Conservation (phyloP, 1,140 invertebrate species). For the Anadara kagoshimensis region DNA sequence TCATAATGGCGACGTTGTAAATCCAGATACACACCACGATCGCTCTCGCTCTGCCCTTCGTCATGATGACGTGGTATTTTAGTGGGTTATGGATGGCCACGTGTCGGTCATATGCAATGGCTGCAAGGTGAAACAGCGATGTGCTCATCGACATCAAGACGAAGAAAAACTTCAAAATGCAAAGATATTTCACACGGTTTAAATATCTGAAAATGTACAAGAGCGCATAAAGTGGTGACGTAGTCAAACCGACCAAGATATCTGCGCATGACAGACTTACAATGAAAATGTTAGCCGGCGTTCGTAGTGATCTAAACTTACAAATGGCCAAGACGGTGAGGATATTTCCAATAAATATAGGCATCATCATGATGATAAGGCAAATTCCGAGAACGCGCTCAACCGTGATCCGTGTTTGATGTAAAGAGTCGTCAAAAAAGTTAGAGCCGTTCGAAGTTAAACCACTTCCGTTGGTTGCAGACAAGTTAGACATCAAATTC, state of each 20-base stretch:
- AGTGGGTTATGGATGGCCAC: conserved; percentile 38
- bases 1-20: conserved; percentile 31
- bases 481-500: too few relatives aligned
- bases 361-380: too few relatives aligned
- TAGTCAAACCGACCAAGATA: conserved; percentile 28
- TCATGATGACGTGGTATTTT: conserved; percentile 18
- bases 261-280: conserved; percentile 39
- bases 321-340: too few relatives aligned
- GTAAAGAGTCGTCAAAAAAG: too few relatives aligned
- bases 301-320: not conserved
- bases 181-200: conserved; percentile 20
- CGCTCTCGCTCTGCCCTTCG: conserved; percentile 9
- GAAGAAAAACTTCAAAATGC: conserved; percentile 40
- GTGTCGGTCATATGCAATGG: conserved; percentile 42
- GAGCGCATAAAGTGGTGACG: conserved; percentile 37
- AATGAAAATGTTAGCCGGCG: conserved; percentile 25
- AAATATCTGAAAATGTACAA: conserved; percentile 21
- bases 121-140: conserved; percentile 35
- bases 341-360: too few relatives aligned
- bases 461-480: too few relatives aligned
- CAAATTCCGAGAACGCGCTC: too few relatives aligned
- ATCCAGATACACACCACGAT: conserved; percentile 29
- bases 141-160: conserved; percentile 38
- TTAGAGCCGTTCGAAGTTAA: too few relatives aligned
- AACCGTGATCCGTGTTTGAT: too few relatives aligned